A percentile compares a stretch with the other conserved stretches of the same genome.
Evolutionary conservation across 1,140 invertebrate genomes (phyloP).

Genomic region (Heliconius eleuchia): DNA sequence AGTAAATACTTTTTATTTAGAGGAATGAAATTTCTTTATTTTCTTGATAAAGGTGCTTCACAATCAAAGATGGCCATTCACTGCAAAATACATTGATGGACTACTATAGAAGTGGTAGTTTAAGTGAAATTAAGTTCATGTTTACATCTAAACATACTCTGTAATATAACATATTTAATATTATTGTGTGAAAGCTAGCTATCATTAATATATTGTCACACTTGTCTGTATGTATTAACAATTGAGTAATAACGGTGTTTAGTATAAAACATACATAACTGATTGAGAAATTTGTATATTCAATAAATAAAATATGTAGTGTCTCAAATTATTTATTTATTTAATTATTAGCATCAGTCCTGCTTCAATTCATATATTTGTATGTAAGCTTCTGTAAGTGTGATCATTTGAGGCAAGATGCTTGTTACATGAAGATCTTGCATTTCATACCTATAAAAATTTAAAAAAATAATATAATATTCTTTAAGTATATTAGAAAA

Average conservation of each 20-base stretch:
- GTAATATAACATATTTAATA: constrained; percentile 31
- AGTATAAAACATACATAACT: constrained; percentile 23
- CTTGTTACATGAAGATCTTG: constrained; percentile 99
- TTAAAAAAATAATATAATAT: neutral
- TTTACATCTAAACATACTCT: constrained; percentile 30
- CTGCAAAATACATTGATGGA: constrained; percentile 31
- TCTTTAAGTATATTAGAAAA: too few relatives aligned
- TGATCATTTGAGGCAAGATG: constrained; percentile 99
- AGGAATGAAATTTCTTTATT: constrained; percentile 23
- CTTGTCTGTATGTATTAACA: constrained; percentile 29
- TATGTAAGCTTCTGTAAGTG: constrained; percentile 99
- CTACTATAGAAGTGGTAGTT: constrained; percentile 35
- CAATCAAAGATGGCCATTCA: constrained; percentile 25
- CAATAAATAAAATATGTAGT: constrained; percentile 63
- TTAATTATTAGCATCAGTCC: constrained; percentile 61
- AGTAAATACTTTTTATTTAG: constrained; percentile 16
- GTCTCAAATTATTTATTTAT: constrained; percentile 49
- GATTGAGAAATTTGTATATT: constrained; percentile 65
- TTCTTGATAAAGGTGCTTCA: constrained; percentile 22
- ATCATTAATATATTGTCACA: constrained; percentile 41
- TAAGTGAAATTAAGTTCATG: constrained; percentile 38
- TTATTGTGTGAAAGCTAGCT: constrained; percentile 35
- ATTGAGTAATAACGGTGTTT: constrained; percentile 20
- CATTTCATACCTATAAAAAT: constrained; percentile 89
- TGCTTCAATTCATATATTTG: constrained; percentile 88